Evolutionary conservation across 2,113 vertebrate species (phyloP).

Genomic region (Rhinichthys klamathensis): DNA sequence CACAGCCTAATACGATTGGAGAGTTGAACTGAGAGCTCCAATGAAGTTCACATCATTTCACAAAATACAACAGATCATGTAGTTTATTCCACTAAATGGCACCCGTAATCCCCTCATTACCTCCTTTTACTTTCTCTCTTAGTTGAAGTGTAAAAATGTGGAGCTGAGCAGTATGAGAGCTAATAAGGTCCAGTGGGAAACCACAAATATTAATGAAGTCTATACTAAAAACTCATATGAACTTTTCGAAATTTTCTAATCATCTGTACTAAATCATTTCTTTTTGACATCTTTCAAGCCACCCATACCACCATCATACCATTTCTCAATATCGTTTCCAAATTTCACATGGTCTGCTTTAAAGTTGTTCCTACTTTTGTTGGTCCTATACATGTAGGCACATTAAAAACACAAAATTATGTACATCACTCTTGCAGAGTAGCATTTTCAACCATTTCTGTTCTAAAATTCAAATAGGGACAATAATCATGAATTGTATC

Average conservation of each 20-base stretch:
- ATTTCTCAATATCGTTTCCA: neutral
- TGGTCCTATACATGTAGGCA: neutral
- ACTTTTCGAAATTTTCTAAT: constrained; percentile 35
- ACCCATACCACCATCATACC: neutral
- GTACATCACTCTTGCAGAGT: neutral
- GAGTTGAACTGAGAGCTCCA: neutral
- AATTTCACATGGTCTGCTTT: neutral
- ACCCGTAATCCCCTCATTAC: neutral
- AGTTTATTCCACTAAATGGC: constrained; percentile 23
- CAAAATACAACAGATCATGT: neutral
- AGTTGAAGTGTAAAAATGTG: constrained; percentile 39
- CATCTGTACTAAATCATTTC: constrained; percentile 22
- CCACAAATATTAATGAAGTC: constrained; percentile 54
- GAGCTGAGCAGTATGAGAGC: constrained; percentile 45
- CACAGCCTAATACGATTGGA: neutral
- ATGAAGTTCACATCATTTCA: constrained; percentile 4
- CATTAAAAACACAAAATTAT: neutral
- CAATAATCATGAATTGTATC: neutral
- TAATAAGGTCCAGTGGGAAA: constrained; percentile 57
- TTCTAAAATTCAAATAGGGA: neutral
- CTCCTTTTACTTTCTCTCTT: constrained; percentile 17
- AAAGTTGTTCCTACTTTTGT: neutral
- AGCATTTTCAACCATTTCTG: neutral
- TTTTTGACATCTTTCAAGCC: neutral
- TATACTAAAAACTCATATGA: constrained; percentile 33